A percentile compares a stretch with the other conserved stretches of the same genome.
phyloP scores from a whole-genome alignment of 2,888 invertebrate genomes.

The Antheraea assamensis region DNA sequence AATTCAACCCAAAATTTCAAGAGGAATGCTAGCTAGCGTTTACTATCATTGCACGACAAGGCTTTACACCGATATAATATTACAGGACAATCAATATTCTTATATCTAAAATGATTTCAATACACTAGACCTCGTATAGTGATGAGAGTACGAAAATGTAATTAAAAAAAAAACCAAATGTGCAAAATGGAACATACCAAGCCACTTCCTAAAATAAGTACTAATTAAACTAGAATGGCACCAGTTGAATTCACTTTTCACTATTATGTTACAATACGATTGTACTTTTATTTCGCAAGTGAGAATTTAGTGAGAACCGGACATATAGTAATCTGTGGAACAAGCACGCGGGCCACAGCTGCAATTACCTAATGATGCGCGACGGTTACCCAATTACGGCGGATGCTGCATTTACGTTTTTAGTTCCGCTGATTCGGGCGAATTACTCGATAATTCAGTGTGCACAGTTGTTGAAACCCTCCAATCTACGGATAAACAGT shows the following conservation, averaged over 20 bases:
- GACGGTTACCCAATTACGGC: slow-evolving; percentile 72
- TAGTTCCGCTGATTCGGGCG: slow-evolving; percentile 61
- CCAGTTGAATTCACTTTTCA: not conserved
- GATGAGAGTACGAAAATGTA: not conserved
- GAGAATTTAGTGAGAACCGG: slow-evolving; percentile 37
- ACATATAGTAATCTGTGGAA: slow-evolving; percentile 29
- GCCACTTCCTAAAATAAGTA: not conserved
- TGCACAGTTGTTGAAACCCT: slow-evolving; percentile 41
- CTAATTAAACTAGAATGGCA: not conserved
- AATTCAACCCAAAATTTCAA: too few relatives aligned
- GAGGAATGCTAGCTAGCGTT: too few relatives aligned
- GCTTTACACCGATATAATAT: not conserved
- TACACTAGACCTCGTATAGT: not conserved
- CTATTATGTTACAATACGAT: not conserved
- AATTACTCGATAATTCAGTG: slow-evolving; percentile 53
- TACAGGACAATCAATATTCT: not conserved
- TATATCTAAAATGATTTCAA: not conserved
- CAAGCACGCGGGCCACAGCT: slow-evolving; percentile 55
- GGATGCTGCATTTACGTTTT: slow-evolving; percentile 70
- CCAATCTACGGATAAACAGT: slow-evolving; percentile 21
- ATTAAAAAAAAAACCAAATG: not conserved
- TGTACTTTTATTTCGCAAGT: slow-evolving; percentile 27
- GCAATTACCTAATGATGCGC: slow-evolving; percentile 78
- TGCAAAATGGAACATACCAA: not conserved
- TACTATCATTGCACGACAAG: too few relatives aligned